phyloP scores from a whole-genome alignment of 2,113 vertebrate genomes.

The Chauna torquata region DNA sequence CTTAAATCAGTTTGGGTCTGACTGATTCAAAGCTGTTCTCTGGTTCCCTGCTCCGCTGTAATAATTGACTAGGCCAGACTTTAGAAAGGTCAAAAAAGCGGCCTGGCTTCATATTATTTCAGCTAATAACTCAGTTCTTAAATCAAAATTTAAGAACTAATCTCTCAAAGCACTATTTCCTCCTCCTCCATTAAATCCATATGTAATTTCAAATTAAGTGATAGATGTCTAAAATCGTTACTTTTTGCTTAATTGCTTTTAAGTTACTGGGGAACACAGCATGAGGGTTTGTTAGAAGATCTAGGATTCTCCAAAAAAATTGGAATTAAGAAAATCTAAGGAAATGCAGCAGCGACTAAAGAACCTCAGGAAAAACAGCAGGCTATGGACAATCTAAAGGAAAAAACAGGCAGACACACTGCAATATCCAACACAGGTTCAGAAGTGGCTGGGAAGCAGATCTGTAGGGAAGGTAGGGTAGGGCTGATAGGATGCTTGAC shows the following conservation, averaged over 20 bases:
- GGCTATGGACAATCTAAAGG: slow-evolving; percentile 43
- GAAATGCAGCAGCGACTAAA: slow-evolving; percentile 44
- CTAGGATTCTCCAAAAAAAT: slow-evolving; percentile 57
- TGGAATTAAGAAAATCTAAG: slow-evolving; percentile 72
- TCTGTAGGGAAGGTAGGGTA: neutral
- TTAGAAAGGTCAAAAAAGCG: slow-evolving; percentile 75
- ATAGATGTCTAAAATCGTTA: slow-evolving; percentile 73
- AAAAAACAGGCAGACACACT: slow-evolving; percentile 48
- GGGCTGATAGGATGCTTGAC: slow-evolving; percentile 41
- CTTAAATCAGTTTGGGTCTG: slow-evolving; percentile 79
- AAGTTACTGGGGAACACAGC: slow-evolving; percentile 72
- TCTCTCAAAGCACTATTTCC: slow-evolving; percentile 79
- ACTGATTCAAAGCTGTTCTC: slow-evolving; percentile 77
- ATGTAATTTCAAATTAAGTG: slow-evolving; percentile 79
- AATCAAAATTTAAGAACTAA: slow-evolving; percentile 77
- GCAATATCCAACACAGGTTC: neutral
- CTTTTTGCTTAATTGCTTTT: slow-evolving; percentile 79
- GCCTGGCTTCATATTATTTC: slow-evolving; percentile 75
- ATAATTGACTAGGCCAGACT: slow-evolving; percentile 80
- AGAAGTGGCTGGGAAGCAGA: neutral
- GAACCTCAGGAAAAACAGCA: slow-evolving; percentile 61
- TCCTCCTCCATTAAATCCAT: slow-evolving; percentile 67
- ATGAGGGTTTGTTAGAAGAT: slow-evolving; percentile 74
- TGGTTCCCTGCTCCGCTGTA: slow-evolving; percentile 77
- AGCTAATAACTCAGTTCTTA: slow-evolving; percentile 78